Conservation (phyloP, 2,113 vertebrate species). For the Gobius niger region DNA sequence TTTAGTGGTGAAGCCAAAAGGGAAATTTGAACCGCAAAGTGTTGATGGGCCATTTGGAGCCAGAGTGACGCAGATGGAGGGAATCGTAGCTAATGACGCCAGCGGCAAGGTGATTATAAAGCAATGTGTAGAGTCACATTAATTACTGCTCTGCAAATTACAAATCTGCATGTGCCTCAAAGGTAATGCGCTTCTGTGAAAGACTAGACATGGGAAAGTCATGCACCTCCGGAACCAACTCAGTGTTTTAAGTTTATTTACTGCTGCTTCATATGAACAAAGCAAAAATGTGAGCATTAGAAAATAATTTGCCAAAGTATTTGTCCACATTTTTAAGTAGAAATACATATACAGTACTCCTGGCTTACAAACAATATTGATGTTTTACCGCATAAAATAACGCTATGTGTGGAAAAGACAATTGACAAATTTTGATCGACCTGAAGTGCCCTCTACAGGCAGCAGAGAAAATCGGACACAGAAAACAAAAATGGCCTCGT, state of each 20-base stretch:
- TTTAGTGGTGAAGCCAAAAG: conserved; percentile 38
- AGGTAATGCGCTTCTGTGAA: neutral
- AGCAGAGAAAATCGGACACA: too few relatives aligned
- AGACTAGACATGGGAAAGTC: neutral
- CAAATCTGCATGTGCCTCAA: conserved; percentile 18
- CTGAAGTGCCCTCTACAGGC: too few relatives aligned
- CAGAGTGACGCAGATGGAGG: conserved; percentile 29
- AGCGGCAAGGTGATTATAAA: conserved; percentile 36
- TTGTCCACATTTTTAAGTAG: too few relatives aligned
- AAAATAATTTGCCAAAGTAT: too few relatives aligned
- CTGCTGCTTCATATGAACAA: neutral
- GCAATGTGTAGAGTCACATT: conserved; percentile 30
- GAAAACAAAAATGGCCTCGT: too few relatives aligned
- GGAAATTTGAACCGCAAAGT: conserved; percentile 23
- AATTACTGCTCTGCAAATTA: conserved; percentile 34
- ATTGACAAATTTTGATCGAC: too few relatives aligned
- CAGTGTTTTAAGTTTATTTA: neutral
- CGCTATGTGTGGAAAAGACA: too few relatives aligned
- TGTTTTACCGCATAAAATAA: too few relatives aligned
- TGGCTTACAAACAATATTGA: too few relatives aligned
- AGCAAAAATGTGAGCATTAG: neutral
- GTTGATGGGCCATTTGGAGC: conserved; percentile 37
- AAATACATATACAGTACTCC: too few relatives aligned
- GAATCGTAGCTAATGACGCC: conserved; percentile 42
- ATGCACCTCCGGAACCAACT: neutral